Conservation (phyloP, 2,888 invertebrate species). For the Smittia aterrima region DNA sequence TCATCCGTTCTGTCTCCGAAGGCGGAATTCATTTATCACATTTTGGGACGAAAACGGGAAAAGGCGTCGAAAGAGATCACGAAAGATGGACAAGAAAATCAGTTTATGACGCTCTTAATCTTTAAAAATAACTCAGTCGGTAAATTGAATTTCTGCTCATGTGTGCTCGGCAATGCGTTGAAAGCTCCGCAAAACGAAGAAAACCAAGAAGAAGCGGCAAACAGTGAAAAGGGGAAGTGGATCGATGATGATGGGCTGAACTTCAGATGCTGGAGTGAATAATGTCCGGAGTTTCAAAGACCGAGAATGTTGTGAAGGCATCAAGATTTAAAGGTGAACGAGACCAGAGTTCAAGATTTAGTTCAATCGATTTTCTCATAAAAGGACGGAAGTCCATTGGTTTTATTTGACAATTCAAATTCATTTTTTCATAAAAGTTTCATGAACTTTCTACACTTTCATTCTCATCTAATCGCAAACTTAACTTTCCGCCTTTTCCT, state of each 20-base stretch:
- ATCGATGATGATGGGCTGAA: not conserved
- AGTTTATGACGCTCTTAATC: conserved; percentile 38
- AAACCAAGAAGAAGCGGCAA: not conserved
- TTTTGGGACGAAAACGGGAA: not conserved
- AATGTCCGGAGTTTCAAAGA: not conserved
- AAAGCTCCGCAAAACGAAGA: not conserved
- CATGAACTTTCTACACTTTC: too few relatives aligned
- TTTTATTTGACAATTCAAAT: too few relatives aligned
- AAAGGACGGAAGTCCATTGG: too few relatives aligned
- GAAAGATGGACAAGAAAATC: conserved; percentile 18
- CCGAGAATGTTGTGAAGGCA: not conserved
- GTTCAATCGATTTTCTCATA: conserved; percentile 34
- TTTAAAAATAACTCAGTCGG: conserved; percentile 37
- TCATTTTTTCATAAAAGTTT: too few relatives aligned
- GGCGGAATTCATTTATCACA: conserved; percentile 35
- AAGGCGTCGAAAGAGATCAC: not conserved
- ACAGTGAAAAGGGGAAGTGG: not conserved
- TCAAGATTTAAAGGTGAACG: not conserved
- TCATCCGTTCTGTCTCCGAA: not conserved
- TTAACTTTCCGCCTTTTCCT: too few relatives aligned
- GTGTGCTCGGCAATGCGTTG: conserved; percentile 30
- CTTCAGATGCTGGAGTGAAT: too few relatives aligned
- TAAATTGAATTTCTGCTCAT: conserved; percentile 36
- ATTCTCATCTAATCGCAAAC: too few relatives aligned
- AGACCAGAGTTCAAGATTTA: conserved; percentile 26